Percentiles rank a stretch among this genome's conserved stretches.
phyloP scores from a whole-genome alignment of 2,113 vertebrate genomes.

The Hypanus sabinus region DNA sequence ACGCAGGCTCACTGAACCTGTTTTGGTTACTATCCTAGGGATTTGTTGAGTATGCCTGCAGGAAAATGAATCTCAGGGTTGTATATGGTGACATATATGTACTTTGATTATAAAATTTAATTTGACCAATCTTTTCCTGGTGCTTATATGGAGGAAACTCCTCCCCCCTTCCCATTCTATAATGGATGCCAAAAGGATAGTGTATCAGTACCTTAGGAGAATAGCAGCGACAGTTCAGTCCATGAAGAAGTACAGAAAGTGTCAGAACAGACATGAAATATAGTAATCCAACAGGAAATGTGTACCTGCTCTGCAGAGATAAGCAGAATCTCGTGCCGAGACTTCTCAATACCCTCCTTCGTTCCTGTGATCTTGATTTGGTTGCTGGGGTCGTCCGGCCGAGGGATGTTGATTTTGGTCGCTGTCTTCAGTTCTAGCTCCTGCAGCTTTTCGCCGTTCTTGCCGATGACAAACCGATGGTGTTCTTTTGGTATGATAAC shows the following conservation, averaged over 20 bases:
- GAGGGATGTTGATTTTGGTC: constrained; percentile 62
- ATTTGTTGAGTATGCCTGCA: too few relatives aligned
- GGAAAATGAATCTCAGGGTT: too few relatives aligned
- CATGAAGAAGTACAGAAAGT: neutral
- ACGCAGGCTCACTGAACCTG: too few relatives aligned
- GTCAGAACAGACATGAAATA: neutral
- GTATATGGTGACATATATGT: too few relatives aligned
- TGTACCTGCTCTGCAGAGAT: constrained; percentile 65
- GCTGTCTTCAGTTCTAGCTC: constrained; percentile 65
- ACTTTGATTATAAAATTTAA: too few relatives aligned
- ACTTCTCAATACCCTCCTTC: constrained; percentile 66
- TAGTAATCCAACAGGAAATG: neutral
- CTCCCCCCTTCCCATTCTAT: too few relatives aligned
- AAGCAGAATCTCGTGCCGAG: constrained; percentile 61
- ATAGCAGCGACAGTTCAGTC: neutral
- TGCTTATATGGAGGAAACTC: neutral
- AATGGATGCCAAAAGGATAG: neutral
- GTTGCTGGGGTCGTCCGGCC: constrained; percentile 58
- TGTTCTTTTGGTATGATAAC: constrained; percentile 67
- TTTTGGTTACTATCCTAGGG: too few relatives aligned
- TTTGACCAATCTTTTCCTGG: too few relatives aligned
- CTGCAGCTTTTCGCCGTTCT: constrained; percentile 66
- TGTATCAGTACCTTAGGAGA: neutral
- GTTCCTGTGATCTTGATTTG: constrained; percentile 63
- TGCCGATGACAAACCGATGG: constrained; percentile 63